Base-by-base conservation (phyloP, 1,140 invertebrate species). In the Drepana arcuata region DNA sequence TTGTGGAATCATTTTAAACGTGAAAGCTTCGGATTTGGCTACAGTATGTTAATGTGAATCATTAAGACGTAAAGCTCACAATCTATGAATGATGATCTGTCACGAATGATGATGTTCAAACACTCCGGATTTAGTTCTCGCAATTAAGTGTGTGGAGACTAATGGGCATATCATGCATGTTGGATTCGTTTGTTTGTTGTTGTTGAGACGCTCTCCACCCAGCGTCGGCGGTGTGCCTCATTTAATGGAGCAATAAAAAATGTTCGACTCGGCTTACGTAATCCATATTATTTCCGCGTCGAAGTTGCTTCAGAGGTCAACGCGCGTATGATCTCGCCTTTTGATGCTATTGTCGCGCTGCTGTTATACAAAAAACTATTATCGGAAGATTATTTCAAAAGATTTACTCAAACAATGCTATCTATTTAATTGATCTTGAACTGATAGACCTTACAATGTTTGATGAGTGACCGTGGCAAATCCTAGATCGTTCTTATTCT, bases 211-310 rank as follows among this genome's bases (percentile, higher is more conserved):
- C 59, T 70, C 56, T 71, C 57, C 66, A 73, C 69, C 68, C 61
- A 64, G 49, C 47, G 58, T 53, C 52, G 57, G 53, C 62, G 54
- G 57, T 48, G 73, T 75, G 75, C 72, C 70, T 77, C 72, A 71
- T 79, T 73, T 75, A 72, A 75, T 79, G 54, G 70, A 66, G 65
- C 65, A 75, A 70, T 79, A 79, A 75, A 79, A 79, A 79, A 75
- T 64, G 60, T 72, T 75, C 71, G 71, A 74, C 65, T 70, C 37
- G 42, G 68, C 69, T 79, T 79, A 77, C 74, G 74, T 74, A 77
- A 79, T 64, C 54, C 62, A 52, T 73, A 74, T 74, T 74, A 74
- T 79, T 75, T 79, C 74, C 71, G 69, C 62, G 64, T 75, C 59
- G 50, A 51, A 59, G 55, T 67, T 35, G 43, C 48, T 32, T 38